phyloP scores from a whole-genome alignment of 2,113 vertebrate genomes.

The Myxocyprinus asiaticus region DNA sequence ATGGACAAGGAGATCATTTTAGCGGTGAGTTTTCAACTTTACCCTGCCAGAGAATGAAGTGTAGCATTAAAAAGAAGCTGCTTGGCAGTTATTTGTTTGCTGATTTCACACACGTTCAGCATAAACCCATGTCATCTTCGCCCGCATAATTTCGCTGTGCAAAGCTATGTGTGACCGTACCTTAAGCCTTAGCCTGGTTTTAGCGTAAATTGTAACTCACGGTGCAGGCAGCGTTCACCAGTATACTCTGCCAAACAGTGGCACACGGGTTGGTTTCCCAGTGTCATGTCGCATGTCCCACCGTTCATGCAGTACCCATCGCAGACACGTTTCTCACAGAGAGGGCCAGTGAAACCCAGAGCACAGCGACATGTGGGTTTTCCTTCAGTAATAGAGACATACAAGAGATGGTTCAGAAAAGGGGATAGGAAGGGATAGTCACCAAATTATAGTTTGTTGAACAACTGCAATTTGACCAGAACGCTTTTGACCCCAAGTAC shows the following conservation, averaged over 20 bases:
- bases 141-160: too few species aligned
- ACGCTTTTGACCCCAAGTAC: background rate
- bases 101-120: too few species aligned
- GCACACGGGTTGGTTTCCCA: slow-evolving; percentile 83
- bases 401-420: background rate
- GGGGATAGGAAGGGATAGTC: too few species aligned
- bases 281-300: slow-evolving; percentile 79
- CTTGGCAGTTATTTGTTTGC: too few species aligned
- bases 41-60: too few species aligned
- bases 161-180: too few species aligned
- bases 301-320: slow-evolving; percentile 80
- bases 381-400: slow-evolving; percentile 65
- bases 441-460: too few species aligned
- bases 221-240: slow-evolving; percentile 82
- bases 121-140: too few species aligned
- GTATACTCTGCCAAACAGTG: slow-evolving; percentile 80
- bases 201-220: slow-evolving; percentile 70
- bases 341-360: slow-evolving; percentile 79
- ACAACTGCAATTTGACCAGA: background rate
- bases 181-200: too few species aligned
- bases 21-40: too few species aligned
- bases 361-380: slow-evolving; percentile 83
- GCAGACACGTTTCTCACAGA: slow-evolving; percentile 80
- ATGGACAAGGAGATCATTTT: too few species aligned
- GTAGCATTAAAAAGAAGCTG: too few species aligned